Evolutionary conservation across 2,888 invertebrate genomes (phyloP).

Genomic region (Aleiodes testaceus): DNA sequence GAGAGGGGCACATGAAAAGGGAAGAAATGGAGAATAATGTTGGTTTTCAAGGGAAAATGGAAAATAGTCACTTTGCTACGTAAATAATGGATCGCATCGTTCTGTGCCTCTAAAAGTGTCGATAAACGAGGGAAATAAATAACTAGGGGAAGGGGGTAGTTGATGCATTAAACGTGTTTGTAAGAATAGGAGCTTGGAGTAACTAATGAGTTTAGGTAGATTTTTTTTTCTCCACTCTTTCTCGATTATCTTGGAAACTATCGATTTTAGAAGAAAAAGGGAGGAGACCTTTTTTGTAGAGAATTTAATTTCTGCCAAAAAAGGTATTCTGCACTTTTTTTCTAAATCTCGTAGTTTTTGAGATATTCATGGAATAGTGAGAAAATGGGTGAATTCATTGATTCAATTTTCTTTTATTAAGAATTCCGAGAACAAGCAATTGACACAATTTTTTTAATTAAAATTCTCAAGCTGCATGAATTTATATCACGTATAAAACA

Average conservation of each 20-base stretch:
- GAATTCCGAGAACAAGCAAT: no score
- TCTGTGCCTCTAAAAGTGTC: slow-evolving; percentile 46
- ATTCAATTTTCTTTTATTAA: no score
- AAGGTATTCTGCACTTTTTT: no score
- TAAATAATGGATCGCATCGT: slow-evolving; percentile 61
- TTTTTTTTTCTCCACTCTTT: not conserved
- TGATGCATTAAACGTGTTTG: slow-evolving; percentile 30
- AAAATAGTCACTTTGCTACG: slow-evolving; percentile 48
- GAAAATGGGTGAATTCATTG: no score
- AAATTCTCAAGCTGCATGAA: no score
- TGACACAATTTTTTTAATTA: no score
- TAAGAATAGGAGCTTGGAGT: not conserved
- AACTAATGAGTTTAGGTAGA: not conserved
- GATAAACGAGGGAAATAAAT: slow-evolving; percentile 9
- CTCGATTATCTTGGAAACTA: not conserved
- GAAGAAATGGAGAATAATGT: slow-evolving; percentile 30
- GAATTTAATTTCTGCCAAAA: no score
- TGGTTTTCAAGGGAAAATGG: slow-evolving; percentile 29
- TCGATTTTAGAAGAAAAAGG: no score
- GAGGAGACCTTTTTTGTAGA: no score
- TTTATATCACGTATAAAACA: not conserved
- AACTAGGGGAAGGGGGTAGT: not conserved
- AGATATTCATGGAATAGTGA: no score
- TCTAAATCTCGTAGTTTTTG: no score
- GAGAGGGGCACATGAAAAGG: not conserved